Percentiles rank a stretch among this genome's conserved stretches.
These are phyloP conservation scores for Pheosia tremula DNA, from an alignment of 2,888 invertebrate genomes.

Conservation along the genomic window DNA sequence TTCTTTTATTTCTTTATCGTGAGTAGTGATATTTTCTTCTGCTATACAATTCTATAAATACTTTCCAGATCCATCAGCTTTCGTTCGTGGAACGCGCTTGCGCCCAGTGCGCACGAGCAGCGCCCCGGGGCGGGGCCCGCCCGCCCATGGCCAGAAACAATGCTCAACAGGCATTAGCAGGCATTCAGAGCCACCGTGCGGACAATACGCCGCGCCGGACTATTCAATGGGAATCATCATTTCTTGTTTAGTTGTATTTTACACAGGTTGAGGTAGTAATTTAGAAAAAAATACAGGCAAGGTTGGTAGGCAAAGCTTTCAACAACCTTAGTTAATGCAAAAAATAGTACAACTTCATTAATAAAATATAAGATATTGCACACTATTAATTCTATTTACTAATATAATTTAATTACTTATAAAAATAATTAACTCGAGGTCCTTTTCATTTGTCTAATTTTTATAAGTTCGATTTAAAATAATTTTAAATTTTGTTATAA, in stretches of 20 bases:
- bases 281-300: not conserved
- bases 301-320: no score
- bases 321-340: no score
- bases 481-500: no score
- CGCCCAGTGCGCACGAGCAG: constrained; percentile 11
- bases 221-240: constrained; percentile 30
- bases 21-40: not conserved
- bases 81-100: constrained; percentile 53
- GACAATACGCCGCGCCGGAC: constrained; percentile 58
- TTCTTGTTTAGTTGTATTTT: constrained; percentile 11
- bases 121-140: constrained; percentile 39
- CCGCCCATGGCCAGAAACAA: constrained; percentile 63
- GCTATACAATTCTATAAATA: constrained; percentile 15
- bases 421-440: no score
- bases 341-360: no score
- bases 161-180: constrained; percentile 62
- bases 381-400: no score
- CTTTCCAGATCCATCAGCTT: constrained; percentile 46
- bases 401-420: no score
- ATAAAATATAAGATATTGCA: no score
- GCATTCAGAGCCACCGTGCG: constrained; percentile 67
- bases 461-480: no score
- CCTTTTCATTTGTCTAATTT: no score
- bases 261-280: constrained; percentile 3
- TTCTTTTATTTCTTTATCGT: no score